Evolutionary conservation across 2,888 invertebrate genomes (phyloP).

Genomic region (Agrotis exclamationis): DNA sequence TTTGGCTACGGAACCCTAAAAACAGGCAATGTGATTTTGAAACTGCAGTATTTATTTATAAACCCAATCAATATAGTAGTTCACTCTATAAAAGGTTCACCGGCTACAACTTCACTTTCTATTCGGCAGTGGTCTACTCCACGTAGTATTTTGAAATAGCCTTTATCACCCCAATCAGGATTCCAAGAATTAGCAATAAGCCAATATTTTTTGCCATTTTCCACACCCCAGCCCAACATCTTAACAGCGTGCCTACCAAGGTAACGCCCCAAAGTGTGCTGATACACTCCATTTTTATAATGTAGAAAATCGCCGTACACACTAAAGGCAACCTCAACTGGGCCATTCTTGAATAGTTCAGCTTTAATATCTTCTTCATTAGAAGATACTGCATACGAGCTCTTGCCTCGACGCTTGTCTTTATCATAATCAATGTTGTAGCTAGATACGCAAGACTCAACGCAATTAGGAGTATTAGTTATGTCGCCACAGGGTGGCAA

Average conservation of each 20-base stretch:
- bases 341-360: slow-evolving; percentile 32
- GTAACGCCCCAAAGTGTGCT: rapidly evolving
- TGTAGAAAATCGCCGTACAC: slow-evolving; percentile 3
- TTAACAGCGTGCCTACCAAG: neutral
- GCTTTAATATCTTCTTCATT: slow-evolving; percentile 29
- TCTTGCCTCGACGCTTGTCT: slow-evolving; percentile 32
- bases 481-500: neutral
- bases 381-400: neutral
- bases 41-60: too few species aligned
- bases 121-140: slow-evolving; percentile 24
- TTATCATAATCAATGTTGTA: slow-evolving; percentile 14
- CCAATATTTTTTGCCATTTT: slow-evolving; percentile 35
- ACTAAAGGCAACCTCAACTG: neutral
- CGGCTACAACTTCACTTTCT: slow-evolving; percentile 1
- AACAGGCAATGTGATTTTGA: too few species aligned
- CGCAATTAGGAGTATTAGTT: neutral
- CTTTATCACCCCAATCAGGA: slow-evolving; percentile 33
- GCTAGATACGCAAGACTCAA: neutral
- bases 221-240: slow-evolving; percentile 38
- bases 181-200: slow-evolving; percentile 46
- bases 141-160: slow-evolving; percentile 40
- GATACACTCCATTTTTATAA: slow-evolving; percentile 32
- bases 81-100: slow-evolving; percentile 34
- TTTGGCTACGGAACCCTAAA: too few species aligned
- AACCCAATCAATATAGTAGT: neutral